Conservation (phyloP, 2,113 vertebrate genomes). For the Sminthopsis crassicaudata region DNA sequence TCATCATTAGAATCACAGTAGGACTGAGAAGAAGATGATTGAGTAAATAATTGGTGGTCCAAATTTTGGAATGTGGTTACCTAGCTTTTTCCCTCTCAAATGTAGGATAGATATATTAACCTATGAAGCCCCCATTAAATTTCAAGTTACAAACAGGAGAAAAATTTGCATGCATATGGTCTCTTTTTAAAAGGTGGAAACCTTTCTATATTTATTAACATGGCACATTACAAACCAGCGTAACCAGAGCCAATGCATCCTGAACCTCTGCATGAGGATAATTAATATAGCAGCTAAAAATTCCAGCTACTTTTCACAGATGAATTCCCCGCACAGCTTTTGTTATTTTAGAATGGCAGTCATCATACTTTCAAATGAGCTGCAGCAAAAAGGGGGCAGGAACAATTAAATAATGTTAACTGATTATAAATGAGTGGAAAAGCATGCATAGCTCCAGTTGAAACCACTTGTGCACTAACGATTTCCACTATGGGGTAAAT, state of each 20-base stretch:
- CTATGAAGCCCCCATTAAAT: conserved; percentile 20
- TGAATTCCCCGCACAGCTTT: conserved; percentile 63
- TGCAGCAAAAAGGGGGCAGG: conserved; percentile 44
- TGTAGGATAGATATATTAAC: conserved; percentile 37
- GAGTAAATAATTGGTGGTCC: conserved; percentile 36
- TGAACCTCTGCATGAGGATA: conserved; percentile 50
- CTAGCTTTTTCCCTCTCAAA: conserved; percentile 37
- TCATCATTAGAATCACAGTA: conserved; percentile 63
- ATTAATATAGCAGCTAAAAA: conserved; percentile 54
- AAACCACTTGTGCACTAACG: conserved; percentile 46
- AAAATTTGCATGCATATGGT: conserved; percentile 19
- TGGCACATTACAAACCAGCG: not conserved
- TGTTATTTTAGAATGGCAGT: conserved; percentile 56
- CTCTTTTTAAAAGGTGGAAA: conserved; percentile 40
- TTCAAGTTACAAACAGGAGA: conserved; percentile 19
- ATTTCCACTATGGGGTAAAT: conserved; percentile 65
- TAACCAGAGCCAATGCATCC: conserved; percentile 39
- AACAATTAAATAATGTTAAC: conserved; percentile 62
- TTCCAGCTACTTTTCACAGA: conserved; percentile 42
- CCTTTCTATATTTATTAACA: conserved; percentile 23
- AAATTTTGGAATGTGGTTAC: conserved; percentile 38
- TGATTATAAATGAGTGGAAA: conserved; percentile 64
- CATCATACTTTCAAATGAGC: conserved; percentile 73
- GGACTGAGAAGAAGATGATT: conserved; percentile 41
- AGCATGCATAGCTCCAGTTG: conserved; percentile 53